These are phyloP conservation scores for Cacoxenus indagator DNA, from an alignment of 2,888 invertebrate species.

Conservation along the genomic window DNA sequence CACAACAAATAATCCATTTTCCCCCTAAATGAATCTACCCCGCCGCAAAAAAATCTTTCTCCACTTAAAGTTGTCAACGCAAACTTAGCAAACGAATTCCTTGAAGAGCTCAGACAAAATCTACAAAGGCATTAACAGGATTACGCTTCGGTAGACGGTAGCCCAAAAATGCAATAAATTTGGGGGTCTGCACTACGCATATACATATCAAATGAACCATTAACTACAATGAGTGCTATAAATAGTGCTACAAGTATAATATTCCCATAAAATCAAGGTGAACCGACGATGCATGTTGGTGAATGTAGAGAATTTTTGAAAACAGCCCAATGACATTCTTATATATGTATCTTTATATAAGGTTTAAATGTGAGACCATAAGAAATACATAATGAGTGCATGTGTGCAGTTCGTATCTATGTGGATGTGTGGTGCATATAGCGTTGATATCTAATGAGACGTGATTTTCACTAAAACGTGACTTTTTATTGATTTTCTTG, in stretches of 20 bases:
- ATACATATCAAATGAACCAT: background rate
- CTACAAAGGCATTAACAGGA: background rate
- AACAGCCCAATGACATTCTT: conserved; percentile 6
- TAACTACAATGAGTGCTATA: background rate
- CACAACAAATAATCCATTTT: conserved; percentile 13
- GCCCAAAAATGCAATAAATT: background rate
- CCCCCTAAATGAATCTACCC: background rate
- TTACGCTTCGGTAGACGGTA: background rate
- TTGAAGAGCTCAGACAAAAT: conserved; percentile 13
- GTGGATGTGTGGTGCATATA: conserved; percentile 26
- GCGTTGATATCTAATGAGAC: conserved; percentile 63
- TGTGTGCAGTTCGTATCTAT: background rate
- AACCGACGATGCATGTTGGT: background rate
- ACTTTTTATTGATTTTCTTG: conserved; percentile 70
- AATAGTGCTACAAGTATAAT: background rate
- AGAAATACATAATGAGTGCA: conserved; percentile 13
- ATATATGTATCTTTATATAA: background rate
- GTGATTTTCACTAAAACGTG: conserved; percentile 70
- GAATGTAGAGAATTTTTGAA: background rate
- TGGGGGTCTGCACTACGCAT: background rate
- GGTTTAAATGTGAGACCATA: too few species aligned
- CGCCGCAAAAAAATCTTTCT: background rate
- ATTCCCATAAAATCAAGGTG: conserved; percentile 2
- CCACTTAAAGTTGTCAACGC: conserved; percentile 47
- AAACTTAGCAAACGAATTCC: conserved; percentile 41